Evolutionary conservation across 2,888 invertebrate species (phyloP).

Genomic region (Heterodera filipjevi): DNA sequence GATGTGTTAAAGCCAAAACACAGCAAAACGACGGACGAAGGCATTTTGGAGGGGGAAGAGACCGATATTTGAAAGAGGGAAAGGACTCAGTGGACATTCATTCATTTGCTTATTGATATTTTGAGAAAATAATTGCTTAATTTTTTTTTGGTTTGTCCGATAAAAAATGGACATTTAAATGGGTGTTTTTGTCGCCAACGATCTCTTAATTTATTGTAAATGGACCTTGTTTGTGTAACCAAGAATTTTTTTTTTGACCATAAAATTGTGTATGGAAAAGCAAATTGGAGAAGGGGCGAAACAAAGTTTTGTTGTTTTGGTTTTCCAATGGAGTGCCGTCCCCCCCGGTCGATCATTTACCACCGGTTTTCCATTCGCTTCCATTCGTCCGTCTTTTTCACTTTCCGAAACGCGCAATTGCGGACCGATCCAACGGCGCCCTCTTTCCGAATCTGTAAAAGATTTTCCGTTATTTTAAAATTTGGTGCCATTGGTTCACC

Average conservation of each 20-base stretch:
- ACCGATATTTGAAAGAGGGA: background rate
- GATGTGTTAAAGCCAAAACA: constrained; percentile 17
- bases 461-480: background rate
- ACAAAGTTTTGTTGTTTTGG: background rate
- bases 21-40: background rate
- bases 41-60: background rate
- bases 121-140: background rate
- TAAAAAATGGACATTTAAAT: background rate
- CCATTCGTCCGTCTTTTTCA: background rate
- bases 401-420: constrained; percentile 37
- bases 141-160: background rate
- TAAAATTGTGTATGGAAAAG: background rate
- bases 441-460: constrained; percentile 32
- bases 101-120: background rate
- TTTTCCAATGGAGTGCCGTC: background rate
- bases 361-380: too few species aligned
- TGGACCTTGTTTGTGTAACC: background rate
- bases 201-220: constrained; percentile 1
- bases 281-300: background rate
- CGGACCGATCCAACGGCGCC: constrained; percentile 36
- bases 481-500: background rate
- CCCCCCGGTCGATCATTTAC: background rate
- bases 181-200: background rate
- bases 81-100: background rate
- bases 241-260: background rate